A percentile compares a stretch with the other conserved stretches of the same genome.
Evolutionary conservation across 2,888 invertebrate genomes (phyloP).

Genomic region (Tetropium fuscum): DNA sequence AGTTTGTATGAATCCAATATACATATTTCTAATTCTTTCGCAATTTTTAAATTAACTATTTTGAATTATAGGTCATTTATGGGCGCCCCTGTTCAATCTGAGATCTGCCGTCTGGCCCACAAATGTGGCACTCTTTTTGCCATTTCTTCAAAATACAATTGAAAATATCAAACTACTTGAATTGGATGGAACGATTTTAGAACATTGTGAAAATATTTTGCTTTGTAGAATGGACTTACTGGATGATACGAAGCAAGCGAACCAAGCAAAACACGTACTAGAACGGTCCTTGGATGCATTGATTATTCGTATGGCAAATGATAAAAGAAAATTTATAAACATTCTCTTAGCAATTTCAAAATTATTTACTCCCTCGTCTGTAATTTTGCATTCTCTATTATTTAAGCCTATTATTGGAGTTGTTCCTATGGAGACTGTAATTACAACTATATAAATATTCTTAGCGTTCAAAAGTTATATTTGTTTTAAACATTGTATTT

Average conservation of each 20-base stretch:
- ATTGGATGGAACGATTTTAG: constrained; percentile 52
- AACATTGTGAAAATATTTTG: constrained; percentile 59
- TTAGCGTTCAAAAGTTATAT: not conserved
- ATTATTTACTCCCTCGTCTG: constrained; percentile 56
- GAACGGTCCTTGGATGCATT: constrained; percentile 47
- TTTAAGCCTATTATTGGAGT: constrained; percentile 64
- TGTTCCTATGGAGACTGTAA: constrained; percentile 64
- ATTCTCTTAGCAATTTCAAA: constrained; percentile 55
- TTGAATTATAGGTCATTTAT: constrained; percentile 67
- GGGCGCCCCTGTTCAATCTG: constrained; percentile 72
- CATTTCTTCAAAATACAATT: constrained; percentile 51
- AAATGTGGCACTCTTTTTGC: constrained; percentile 62
- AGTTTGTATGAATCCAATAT: too few species aligned
- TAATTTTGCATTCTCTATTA: constrained; percentile 54
- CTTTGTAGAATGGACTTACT: constrained; percentile 59
- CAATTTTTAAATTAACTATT: too few species aligned
- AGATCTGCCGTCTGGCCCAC: constrained; percentile 71
- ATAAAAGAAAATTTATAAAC: constrained; percentile 51
- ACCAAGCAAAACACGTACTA: constrained; percentile 44
- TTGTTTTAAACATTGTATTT: not conserved
- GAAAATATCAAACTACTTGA: constrained; percentile 49
- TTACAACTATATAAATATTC: constrained; percentile 61
- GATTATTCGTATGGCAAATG: constrained; percentile 43
- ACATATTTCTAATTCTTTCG: too few species aligned
- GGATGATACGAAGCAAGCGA: constrained; percentile 50